Conservation (phyloP, 2,113 vertebrate species). For the Platichthys stellatus region DNA sequence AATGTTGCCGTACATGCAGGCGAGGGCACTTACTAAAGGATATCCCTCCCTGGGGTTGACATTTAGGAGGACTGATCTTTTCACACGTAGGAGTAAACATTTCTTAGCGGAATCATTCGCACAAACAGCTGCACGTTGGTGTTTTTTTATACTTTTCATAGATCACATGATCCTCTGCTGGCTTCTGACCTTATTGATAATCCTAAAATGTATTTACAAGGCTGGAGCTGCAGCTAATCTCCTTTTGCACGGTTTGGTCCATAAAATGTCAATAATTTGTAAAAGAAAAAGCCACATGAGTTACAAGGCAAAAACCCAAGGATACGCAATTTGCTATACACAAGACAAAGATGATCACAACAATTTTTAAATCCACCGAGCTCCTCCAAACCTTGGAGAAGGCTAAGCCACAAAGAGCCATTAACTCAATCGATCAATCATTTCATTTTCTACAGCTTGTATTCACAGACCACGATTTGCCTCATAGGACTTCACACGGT, state of each 20-base stretch:
- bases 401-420: no score
- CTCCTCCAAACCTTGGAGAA: no score
- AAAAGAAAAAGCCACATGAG: no score
- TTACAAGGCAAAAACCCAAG: no score
- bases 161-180: background rate
- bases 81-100: conserved; percentile 28
- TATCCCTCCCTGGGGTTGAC: conserved; percentile 54
- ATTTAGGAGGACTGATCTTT: conserved; percentile 62
- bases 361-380: no score
- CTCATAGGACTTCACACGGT: no score
- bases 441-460: no score
- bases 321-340: no score
- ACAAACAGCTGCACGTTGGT: background rate
- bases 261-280: no score
- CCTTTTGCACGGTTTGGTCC: background rate
- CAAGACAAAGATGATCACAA: no score
- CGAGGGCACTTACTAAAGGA: conserved; percentile 56
- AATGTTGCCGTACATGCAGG: conserved; percentile 65
- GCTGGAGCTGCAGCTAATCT: background rate
- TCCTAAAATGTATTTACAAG: background rate
- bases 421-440: no score
- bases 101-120: background rate
- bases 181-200: background rate
- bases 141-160: background rate
- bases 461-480: no score